Percentiles rank a stretch among this genome's conserved stretches.
Conservation (phyloP, 2,888 invertebrate genomes). For the Agrotis segetum region DNA sequence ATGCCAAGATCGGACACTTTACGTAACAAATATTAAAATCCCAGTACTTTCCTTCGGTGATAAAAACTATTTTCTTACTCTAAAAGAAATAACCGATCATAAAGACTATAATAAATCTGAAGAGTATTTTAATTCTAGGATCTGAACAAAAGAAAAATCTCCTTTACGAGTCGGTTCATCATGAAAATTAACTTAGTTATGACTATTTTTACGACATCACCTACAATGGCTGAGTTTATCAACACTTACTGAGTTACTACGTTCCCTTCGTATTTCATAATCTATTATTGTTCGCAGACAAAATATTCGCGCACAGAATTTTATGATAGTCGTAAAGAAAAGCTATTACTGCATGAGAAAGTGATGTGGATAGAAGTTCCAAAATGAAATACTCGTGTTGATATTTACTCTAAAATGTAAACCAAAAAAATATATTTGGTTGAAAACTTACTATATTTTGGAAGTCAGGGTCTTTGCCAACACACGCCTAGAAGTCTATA, state of each 20-base stretch:
- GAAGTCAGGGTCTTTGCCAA: too few species aligned
- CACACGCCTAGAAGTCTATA: too few species aligned
- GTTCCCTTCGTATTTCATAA: slow-evolving; percentile 57
- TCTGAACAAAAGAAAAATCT: slow-evolving; percentile 38
- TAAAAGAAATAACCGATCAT: not conserved
- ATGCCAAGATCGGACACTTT: too few species aligned
- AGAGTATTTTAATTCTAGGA: slow-evolving; percentile 22
- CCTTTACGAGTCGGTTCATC: slow-evolving; percentile 44
- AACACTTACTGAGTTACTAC: slow-evolving; percentile 58
- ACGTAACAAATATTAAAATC: not conserved
- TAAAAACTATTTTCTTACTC: not conserved
- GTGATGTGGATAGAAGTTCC: slow-evolving; percentile 29
- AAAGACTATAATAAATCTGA: slow-evolving; percentile 30
- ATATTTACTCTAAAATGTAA: too few species aligned
- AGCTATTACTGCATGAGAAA: slow-evolving; percentile 60
- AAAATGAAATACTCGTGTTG: too few species aligned
- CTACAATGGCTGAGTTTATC: slow-evolving; percentile 56
- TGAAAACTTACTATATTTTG: too few species aligned
- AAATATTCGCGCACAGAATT: slow-evolving; percentile 69
- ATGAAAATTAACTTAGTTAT: slow-evolving; percentile 52
- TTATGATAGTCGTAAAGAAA: slow-evolving; percentile 76
- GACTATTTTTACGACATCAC: slow-evolving; percentile 53
- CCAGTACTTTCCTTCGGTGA: not conserved
- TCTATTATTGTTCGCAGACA: slow-evolving; percentile 72
- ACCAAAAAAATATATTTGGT: too few species aligned